Conservation (phyloP, 1,140 invertebrate species). For the Aporrectodea caliginosa region DNA sequence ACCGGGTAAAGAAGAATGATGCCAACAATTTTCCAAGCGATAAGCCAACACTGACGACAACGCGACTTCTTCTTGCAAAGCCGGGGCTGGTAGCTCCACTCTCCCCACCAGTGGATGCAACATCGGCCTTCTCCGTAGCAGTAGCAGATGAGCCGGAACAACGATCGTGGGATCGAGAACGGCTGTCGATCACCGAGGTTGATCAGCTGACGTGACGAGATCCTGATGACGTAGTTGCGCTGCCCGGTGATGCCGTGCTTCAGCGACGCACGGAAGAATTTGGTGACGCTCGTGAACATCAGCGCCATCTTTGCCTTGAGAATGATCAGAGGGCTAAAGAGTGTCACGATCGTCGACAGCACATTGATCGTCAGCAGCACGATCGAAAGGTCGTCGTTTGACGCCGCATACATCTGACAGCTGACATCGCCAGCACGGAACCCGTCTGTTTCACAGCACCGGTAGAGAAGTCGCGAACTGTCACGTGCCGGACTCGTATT, state of each 20-base stretch:
- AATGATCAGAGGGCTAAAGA: conserved; percentile 28
- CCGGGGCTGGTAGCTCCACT: conserved; percentile 28
- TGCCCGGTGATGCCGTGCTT: conserved; percentile 35
- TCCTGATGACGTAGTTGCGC: conserved; percentile 33
- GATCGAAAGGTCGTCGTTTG: conserved; percentile 8
- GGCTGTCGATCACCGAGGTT: conserved; percentile 30
- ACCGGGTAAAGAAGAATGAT: conserved; percentile 28
- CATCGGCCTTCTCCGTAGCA: conserved; percentile 34
- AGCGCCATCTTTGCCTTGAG: conserved; percentile 23
- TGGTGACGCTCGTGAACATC: conserved; percentile 26
- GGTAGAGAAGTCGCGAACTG: conserved; percentile 24
- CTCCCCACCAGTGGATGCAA: conserved; percentile 35
- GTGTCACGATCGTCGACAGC: conserved; percentile 25
- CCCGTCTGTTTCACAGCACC: conserved; percentile 25
- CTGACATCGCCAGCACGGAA: conserved; percentile 3
- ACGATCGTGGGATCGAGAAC: conserved; percentile 29
- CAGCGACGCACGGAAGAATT: conserved; percentile 33
- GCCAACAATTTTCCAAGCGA: conserved; percentile 10
- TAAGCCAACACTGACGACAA: conserved; percentile 23
- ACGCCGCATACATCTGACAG: conserved; percentile 15
- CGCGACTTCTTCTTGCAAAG: conserved; percentile 12
- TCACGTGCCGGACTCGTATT: neutral
- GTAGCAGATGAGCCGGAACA: conserved; percentile 31
- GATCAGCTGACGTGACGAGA: conserved; percentile 31
- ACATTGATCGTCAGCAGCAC: conserved; percentile 24